These are phyloP conservation scores for Pomatorhinus ruficollis DNA, from an alignment of 2,113 vertebrate species.

Conservation along the genomic window DNA sequence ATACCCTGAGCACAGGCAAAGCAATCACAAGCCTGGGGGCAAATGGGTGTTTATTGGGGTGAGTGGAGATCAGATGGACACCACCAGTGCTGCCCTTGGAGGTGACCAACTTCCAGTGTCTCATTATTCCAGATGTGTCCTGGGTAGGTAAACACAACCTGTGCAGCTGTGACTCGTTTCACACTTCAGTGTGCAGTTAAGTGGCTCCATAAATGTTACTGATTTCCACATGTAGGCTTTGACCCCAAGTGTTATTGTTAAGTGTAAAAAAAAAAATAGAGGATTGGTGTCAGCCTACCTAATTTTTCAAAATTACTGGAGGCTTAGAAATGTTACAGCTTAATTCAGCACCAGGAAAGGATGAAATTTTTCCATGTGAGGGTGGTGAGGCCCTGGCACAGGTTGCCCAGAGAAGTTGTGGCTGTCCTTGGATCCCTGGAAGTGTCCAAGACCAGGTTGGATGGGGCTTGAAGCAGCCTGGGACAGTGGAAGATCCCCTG, in stretches of 20 bases:
- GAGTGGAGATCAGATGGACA: neutral
- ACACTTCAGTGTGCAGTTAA: neutral
- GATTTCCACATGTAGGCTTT: neutral
- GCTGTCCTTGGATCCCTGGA: neutral
- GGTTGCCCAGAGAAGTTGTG: neutral
- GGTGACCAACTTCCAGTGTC: neutral
- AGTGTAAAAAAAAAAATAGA: neutral
- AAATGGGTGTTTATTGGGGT: neutral
- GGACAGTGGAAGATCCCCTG: accelerated
- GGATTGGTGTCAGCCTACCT: neutral
- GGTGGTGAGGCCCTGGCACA: accelerated
- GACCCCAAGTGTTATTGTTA: neutral
- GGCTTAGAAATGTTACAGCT: neutral
- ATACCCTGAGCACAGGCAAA: neutral
- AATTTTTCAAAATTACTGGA: neutral
- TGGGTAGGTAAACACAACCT: neutral
- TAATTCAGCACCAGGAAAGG: neutral
- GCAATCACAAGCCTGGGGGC: accelerated
- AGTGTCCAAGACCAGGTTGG: neutral
- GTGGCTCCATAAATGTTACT: neutral
- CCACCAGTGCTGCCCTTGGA: neutral
- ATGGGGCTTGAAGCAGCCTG: accelerated
- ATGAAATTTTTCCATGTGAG: neutral
- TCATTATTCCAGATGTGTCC: neutral
- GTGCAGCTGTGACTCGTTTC: neutral